Evolutionary conservation across 2,888 invertebrate species (phyloP), one percentile per base, ranked within the genome.

Genomic region (Drosophila lacicola): DNA sequence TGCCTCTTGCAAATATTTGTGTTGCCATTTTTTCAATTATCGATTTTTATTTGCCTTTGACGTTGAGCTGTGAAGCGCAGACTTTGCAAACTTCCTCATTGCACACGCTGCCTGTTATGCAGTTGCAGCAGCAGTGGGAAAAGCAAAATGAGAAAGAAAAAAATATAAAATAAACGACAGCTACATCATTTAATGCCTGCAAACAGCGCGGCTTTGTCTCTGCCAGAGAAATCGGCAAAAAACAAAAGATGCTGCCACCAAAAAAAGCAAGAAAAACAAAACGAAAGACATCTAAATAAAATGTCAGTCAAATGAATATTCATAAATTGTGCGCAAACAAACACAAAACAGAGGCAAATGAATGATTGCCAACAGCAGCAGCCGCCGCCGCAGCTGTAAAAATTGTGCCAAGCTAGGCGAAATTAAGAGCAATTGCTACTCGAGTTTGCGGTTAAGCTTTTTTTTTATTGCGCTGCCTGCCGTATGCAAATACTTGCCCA

Each of bases 401-500:
- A 74, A 70, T 64, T 49, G 67, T 77, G 75, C 67, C 78, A 72
- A 66, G 58, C 68, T 65, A 54, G 57, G 62, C 68, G 65, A 85
- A 78, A 85, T 88, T 80, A 88, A 88, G 88, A 86, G 88, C 85
- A 88, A 86, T 75, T 88, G 85, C 88, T 80, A 80, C 87, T 86
- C 79, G 80, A 83, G 63, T 82, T 86, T 70, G 80, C 58, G 68
- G 71, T 72, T 74, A 51, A 47, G 45, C 45, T 19, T 57, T 62
- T 54, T 47, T 36, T 44, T 21, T 58, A 29, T 8, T 41, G 14
- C 10, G 37, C 11, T 33, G 51, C 44, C 42, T 11, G 65, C 19
- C 29, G 57, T 78, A 77, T 81, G 87, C 80, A 81, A 86, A 87
- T 80, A 77, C 80, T 74, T 78, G 70, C 64, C 49, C 70, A 54